Evolutionary conservation across 2,888 invertebrate species (phyloP).

Genomic region (Drosophila maculinotata): DNA sequence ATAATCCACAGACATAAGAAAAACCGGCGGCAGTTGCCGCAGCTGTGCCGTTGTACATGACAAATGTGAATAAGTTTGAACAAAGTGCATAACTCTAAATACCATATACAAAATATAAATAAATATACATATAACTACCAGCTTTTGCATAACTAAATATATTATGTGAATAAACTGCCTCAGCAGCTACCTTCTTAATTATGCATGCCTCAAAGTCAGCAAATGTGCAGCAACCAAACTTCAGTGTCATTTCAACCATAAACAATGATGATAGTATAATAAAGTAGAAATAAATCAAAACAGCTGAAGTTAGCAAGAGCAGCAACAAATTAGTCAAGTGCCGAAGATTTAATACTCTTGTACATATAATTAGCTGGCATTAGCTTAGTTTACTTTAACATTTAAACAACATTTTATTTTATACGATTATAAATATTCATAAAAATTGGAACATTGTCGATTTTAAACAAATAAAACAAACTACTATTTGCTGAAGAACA

Average conservation of each 20-base stretch:
- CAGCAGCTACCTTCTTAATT: constrained; percentile 30
- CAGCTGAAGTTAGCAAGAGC: neutral
- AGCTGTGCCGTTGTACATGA: constrained; percentile 19
- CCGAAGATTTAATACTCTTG: neutral
- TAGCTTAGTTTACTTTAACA: too few relatives aligned
- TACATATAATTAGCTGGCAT: neutral
- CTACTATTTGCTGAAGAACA: too few relatives aligned
- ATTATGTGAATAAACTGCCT: constrained; percentile 30
- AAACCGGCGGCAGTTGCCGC: constrained; percentile 31
- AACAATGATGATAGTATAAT: constrained; percentile 3
- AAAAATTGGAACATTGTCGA: too few relatives aligned
- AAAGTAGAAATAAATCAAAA: constrained; percentile 3
- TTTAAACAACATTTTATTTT: too few relatives aligned
- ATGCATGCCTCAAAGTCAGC: constrained; percentile 50
- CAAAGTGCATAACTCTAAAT: constrained; percentile 12
- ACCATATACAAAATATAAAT: constrained; percentile 6
- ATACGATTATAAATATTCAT: too few relatives aligned
- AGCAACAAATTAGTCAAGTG: neutral
- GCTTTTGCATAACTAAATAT: constrained; percentile 41
- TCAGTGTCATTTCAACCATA: constrained; percentile 44
- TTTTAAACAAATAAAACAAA: too few relatives aligned
- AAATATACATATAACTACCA: constrained; percentile 5
- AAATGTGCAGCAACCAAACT: constrained; percentile 21
- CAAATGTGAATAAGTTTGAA: constrained; percentile 21
- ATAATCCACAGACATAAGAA: constrained; percentile 1